Percentiles rank a stretch among this genome's conserved stretches.
These are phyloP conservation scores for Rhagonycha fulva DNA, from an alignment of 2,888 invertebrate genomes.

Conservation along the genomic window DNA sequence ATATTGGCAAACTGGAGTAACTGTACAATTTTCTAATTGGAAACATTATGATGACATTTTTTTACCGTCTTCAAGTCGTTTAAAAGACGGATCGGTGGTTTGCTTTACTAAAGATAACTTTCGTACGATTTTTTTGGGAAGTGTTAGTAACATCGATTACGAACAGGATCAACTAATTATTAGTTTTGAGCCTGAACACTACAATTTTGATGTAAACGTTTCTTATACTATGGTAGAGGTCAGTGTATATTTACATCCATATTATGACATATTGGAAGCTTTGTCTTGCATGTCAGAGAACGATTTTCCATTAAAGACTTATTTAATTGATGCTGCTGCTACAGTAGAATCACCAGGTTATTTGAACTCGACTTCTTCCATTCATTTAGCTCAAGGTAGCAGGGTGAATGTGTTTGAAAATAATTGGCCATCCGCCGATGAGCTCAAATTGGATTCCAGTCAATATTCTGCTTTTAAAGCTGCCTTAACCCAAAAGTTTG, in stretches of 20 bases:
- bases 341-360: conserved; percentile 52
- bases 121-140: conserved; percentile 69
- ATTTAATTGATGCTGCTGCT: conserved; percentile 63
- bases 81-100: conserved; percentile 74
- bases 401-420: conserved; percentile 37
- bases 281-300: conserved; percentile 62
- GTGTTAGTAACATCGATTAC: conserved; percentile 61
- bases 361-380: conserved; percentile 34
- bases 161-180: conserved; percentile 46
- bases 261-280: conserved; percentile 71
- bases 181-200: background rate
- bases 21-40: background rate
- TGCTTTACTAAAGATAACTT: conserved; percentile 74
- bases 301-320: conserved; percentile 69
- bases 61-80: conserved; percentile 55
- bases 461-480: conserved; percentile 70
- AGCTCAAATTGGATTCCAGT: conserved; percentile 64
- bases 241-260: conserved; percentile 80
- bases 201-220: conserved; percentile 37
- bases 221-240: conserved; percentile 74
- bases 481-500: conserved; percentile 72
- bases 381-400: conserved; percentile 52
- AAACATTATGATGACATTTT: no score
- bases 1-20: background rate
- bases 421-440: conserved; percentile 28